Base-by-base conservation (phyloP, 2,797 vertebrate genomes). In the Lutjanus campechanus region DNA sequence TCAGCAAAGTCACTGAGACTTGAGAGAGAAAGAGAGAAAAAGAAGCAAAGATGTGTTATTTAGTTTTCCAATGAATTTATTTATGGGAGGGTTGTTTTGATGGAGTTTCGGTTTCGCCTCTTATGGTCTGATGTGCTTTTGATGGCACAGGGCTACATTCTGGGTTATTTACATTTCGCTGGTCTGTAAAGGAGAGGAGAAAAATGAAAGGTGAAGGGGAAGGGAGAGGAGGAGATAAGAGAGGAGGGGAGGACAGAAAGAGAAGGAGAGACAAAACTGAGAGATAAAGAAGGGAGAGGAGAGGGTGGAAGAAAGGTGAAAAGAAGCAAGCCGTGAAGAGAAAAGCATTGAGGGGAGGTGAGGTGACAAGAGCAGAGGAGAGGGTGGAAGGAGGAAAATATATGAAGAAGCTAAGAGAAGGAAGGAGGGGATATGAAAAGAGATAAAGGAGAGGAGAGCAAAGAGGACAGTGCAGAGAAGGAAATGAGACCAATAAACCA, bases 21-120 rank as follows among this genome's bases (percentile, higher is more conserved):
- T 64, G 36, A 80, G 64, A 72, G 43, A 47, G 59, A 61, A 17
- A 22, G 4, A 67, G 49, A 65, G 11, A 53, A 58, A 47, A 55
- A 25, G 9, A 40, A 55, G n/a, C 40, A 70, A 66, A 64, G 40
- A 59, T 70, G 22, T 73, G 65, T 79, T 82, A 58, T 85, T 86
- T 81, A 20, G 62, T 55, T 82, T 86, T 76, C 66, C 19, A 40
- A 44, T 79, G 65, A 76, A 88, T 88, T 81, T 88, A 79, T 89
- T 83, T 76, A 81, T 71, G 55, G 58, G n/a, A 62, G 55, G 17
- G 36, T 68, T 85, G 66, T 79, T 91, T 87, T 79, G 67, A 78
- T 82, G 62, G 61, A 76, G 72, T 82, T 79, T 69, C 43, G 44
- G 40, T 68, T 80, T 74, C 11, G 11, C n/a, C 46, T 77, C 56